Percentiles rank a stretch among this genome's conserved stretches.
phyloP scores from a whole-genome alignment of 2,113 vertebrate species.

The Aegithalos caudatus region DNA sequence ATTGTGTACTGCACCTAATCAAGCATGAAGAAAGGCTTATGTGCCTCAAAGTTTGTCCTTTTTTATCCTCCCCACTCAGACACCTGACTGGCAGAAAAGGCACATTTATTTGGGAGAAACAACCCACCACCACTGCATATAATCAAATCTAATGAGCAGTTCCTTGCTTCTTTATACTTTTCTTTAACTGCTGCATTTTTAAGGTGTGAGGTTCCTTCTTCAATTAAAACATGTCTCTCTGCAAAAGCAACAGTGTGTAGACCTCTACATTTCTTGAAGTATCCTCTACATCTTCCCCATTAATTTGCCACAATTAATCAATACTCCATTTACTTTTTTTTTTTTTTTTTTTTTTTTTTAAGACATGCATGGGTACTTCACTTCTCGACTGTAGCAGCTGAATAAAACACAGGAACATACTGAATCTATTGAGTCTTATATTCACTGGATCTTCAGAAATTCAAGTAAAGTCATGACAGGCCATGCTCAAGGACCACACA shows the following conservation, averaged over 20 bases:
- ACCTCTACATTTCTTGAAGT: background rate
- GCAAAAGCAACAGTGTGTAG: background rate
- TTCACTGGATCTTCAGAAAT: background rate
- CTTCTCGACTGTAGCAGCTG: background rate
- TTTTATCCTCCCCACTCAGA: background rate
- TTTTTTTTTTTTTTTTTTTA: background rate
- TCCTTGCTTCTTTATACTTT: background rate
- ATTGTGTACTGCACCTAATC: background rate
- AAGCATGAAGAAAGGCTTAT: background rate
- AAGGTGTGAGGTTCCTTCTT: background rate
- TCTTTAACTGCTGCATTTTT: background rate
- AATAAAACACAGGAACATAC: background rate
- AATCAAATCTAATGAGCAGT: background rate
- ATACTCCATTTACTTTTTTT: background rate
- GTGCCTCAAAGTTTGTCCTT: background rate
- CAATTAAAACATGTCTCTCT: background rate
- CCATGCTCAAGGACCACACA: background rate
- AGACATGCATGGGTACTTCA: background rate
- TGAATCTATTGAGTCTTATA: background rate
- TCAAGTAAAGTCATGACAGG: background rate
- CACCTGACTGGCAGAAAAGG: background rate
- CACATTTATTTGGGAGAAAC: background rate
- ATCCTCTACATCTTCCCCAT: background rate
- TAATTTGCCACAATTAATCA: background rate
- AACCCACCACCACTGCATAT: fast-evolving